A percentile compares a stretch with the other conserved stretches of the same genome.
Conservation (phyloP, 2,888 invertebrate genomes). For the Polymixis flavicincta region DNA sequence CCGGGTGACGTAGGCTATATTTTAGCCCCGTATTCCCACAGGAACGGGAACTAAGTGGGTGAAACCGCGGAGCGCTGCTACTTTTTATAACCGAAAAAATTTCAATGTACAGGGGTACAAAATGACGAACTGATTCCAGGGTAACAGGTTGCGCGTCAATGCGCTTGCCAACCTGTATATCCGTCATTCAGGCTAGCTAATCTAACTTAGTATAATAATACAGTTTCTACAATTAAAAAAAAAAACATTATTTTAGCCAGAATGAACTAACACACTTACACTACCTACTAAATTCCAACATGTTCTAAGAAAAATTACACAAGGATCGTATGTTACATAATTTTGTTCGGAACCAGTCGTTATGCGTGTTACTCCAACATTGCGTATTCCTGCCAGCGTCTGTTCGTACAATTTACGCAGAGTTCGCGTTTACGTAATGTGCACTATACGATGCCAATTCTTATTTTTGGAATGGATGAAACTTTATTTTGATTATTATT, state of each 20-base stretch:
- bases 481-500: slow-evolving; percentile 43
- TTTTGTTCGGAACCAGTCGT: slow-evolving; percentile 48
- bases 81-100: too few relatives aligned
- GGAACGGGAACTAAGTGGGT: too few relatives aligned
- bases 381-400: slow-evolving; percentile 59
- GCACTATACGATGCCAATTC: slow-evolving; percentile 39
- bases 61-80: too few relatives aligned
- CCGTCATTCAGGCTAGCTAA: too few relatives aligned
- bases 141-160: too few relatives aligned
- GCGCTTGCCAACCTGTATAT: too few relatives aligned
- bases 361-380: slow-evolving; percentile 52
- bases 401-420: slow-evolving; percentile 62
- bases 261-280: neutral
- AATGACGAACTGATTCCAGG: too few relatives aligned
- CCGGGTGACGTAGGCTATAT: too few relatives aligned
- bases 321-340: slow-evolving; percentile 50
- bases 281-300: slow-evolving; percentile 37
- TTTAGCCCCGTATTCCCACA: too few relatives aligned
- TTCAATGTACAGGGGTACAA: too few relatives aligned
- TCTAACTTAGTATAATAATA: too few relatives aligned
- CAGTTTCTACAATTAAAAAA: neutral
- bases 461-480: slow-evolving; percentile 46
- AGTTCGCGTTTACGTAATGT: slow-evolving; percentile 58
- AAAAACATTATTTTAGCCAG: neutral
- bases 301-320: slow-evolving; percentile 44